Base-by-base conservation (phyloP, 2,113 vertebrate species). In the Oreochromis spilurus region DNA sequence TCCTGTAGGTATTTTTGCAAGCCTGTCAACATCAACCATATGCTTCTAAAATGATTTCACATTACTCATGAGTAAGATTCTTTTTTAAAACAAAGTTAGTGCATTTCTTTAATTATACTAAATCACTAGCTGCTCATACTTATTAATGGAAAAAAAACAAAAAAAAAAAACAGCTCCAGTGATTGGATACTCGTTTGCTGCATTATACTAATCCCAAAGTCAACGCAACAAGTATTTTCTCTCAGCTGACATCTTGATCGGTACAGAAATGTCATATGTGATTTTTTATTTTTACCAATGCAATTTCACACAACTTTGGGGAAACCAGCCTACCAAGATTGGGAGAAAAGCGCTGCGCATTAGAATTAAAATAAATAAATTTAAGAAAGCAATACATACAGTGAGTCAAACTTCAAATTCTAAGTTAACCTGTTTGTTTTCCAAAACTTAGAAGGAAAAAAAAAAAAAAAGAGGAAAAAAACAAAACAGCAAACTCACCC, bases 111-210 rank as follows among this genome's bases (percentile, higher is more conserved):
- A 88, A 96, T 97, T 95, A 95, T 91, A 92, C 95, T 95, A 96
- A 94, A 96, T 94, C 95, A 96, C 96, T 96, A 96, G 95, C 96
- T 96, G 95, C 96, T 96, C 94, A 94, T 93, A 96, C 91, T 94
- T 88, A 94, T 94, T 93, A 91, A 95, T 88, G 81, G 92, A 93
- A 91, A 93, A 87, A 88, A 72, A 91, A 90, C 8, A 50, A 86
- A 75, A 89, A 87, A 88, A 79, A 90, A 91, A 79, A 89, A 91
- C 84, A 93, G 92, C 92, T 95, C 95, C 94, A 95, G 96, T 96
- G 95, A 96, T 96, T 94, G 84, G 86, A 95, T 96, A 94, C 90
- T 95, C 58, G 4, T 95, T 95, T 95, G 94, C 94, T 94, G 95
- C 93, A 95, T 95, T 93, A 95, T 93, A 95, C 94, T 95, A 94